Percentiles rank a stretch among this genome's conserved stretches.
Conservation (phyloP, 2,113 vertebrate genomes). For the Microcebus griseorufus region DNA sequence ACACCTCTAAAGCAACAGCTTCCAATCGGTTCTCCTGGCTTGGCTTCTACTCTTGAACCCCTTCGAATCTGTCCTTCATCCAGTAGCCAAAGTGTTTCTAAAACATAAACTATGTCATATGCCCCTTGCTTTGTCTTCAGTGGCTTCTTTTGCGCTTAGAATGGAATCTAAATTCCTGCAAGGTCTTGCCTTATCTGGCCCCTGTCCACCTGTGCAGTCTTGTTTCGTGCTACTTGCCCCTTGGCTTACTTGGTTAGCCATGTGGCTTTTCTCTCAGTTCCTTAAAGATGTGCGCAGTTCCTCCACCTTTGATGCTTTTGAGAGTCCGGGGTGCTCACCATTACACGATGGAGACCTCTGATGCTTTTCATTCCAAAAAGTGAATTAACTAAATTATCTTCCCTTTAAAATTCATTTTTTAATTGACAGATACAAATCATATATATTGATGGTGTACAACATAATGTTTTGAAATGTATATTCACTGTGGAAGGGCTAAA, state of each 20-base stretch:
- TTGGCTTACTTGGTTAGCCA: background rate
- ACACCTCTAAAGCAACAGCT: background rate
- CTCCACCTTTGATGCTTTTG: background rate
- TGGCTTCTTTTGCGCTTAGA: background rate
- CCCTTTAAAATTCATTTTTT: background rate
- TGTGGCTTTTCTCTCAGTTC: background rate
- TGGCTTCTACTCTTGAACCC: background rate
- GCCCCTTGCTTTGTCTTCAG: background rate
- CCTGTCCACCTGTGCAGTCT: no score
- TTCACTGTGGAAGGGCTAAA: background rate
- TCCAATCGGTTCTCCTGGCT: background rate
- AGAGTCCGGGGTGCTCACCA: no score
- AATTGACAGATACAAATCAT: background rate
- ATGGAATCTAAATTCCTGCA: background rate
- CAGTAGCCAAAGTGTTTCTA: background rate
- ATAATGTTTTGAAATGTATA: background rate
- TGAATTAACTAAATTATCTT: background rate
- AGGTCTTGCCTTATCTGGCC: background rate
- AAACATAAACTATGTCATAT: background rate
- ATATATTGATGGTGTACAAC: background rate
- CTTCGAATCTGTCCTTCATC: background rate
- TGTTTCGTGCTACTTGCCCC: background rate
- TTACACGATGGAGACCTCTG: no score
- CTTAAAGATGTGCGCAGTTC: background rate
- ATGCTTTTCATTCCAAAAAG: background rate